These are phyloP conservation scores for Tethya wilhelma DNA, from an alignment of 37 sponge, comb jelly and placozoan species.

Conservation along the genomic window DNA sequence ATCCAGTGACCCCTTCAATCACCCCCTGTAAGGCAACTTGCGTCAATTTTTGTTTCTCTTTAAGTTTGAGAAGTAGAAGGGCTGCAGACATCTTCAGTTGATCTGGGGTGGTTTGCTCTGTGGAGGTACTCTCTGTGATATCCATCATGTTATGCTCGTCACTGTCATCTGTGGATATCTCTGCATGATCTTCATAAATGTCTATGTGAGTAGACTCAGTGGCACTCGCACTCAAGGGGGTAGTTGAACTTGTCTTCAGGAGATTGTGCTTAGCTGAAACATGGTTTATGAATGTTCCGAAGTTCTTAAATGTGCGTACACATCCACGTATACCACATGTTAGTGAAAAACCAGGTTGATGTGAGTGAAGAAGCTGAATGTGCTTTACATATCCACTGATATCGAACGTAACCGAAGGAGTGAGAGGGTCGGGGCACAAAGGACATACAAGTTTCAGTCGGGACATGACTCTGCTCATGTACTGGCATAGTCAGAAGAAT, in stretches of 20 bases:
- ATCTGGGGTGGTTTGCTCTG: background rate
- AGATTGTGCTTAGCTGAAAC: slow-evolving; percentile 14
- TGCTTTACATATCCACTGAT: slow-evolving; percentile 6
- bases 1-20: background rate
- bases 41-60: slow-evolving; percentile 11
- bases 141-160: background rate
- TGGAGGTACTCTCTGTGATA: background rate
- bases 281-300: slow-evolving; percentile 29
- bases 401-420: background rate
- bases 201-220: background rate
- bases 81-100: background rate
- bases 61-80: slow-evolving; percentile 17
- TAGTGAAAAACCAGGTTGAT: slow-evolving; percentile 7
- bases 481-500: background rate
- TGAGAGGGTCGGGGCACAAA: slow-evolving; percentile 5
- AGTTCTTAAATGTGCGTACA: slow-evolving; percentile 6
- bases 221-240: background rate
- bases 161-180: no score
- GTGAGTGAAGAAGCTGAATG: slow-evolving; percentile 19
- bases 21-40: background rate
- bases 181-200: no score
- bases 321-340: slow-evolving; percentile 45
- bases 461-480: no score
- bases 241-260: no score
- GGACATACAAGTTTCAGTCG: slow-evolving; percentile 10